Evolutionary conservation across 2,888 invertebrate genomes (phyloP), one percentile per base, ranked within the genome.

Genomic region (Sceliomorpha sp.): DNA sequence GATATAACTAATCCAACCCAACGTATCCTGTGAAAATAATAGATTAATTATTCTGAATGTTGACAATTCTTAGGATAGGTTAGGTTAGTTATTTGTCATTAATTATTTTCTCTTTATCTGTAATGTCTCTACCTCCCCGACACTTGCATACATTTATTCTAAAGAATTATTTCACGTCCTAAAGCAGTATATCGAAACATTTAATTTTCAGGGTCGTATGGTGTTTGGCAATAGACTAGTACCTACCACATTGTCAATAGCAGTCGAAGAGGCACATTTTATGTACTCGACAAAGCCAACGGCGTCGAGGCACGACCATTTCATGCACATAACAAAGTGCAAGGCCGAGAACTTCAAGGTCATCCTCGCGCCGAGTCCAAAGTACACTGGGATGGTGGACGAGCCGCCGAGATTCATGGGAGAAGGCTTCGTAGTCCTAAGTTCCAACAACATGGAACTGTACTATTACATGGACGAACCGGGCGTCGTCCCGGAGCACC

Each of bases 381-480:
- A 97, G 83, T 98, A 98, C 88, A 96, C 94, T 1, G 96, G 97
- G 3, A 93, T 96, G 91, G 93, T 95, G 2, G 98, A 98, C 88
- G 97, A 97, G 80, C 98, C 99, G 0, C 99, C 99, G 0, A 90
- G 96, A 42, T 98, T 96, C 82, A 99, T 99, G 98, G 99, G 99
- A 2, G 98, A 98, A 89, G 99, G 98, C 0, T 99, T 99, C 89
- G 98, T 98, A 0, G 93, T 99, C 6, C 93, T 99, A 90, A 98
- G 98, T 85, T 96, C 98, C 1, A 98, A 98, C 85, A 94, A 95
- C 83, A 93, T 98, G 79, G 96, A 98, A 86, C 91, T 98, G 14
- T 98, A 98, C 88, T 98, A 97, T 89, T 98, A 98, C 83, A 97
- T 98, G 95, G 99, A 99, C 88, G 97, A 98, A 87, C 94, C 98